Evolutionary conservation across 1,140 invertebrate genomes (phyloP).

Genomic region (Sminthurides bifidus): DNA sequence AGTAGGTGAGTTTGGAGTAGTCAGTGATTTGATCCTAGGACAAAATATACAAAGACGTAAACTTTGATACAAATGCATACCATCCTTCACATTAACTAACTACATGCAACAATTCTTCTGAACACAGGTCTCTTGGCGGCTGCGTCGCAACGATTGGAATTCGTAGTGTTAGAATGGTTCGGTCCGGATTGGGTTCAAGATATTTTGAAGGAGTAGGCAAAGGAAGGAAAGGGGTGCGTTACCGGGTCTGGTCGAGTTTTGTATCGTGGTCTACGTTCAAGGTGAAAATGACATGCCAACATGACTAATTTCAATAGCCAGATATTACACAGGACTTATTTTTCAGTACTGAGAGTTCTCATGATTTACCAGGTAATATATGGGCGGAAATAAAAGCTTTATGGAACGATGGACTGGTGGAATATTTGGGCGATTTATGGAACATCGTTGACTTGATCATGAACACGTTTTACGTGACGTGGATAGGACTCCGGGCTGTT

Average conservation of each 20-base stretch:
- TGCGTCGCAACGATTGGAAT: constrained; percentile 69
- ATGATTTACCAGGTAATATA: constrained; percentile 69
- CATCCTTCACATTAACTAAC: not conserved
- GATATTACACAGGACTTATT: too few relatives aligned
- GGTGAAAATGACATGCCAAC: too few relatives aligned
- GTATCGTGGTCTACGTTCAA: constrained; percentile 68
- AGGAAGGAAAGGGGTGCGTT: constrained; percentile 64
- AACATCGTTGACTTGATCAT: constrained; percentile 94
- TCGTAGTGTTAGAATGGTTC: constrained; percentile 60
- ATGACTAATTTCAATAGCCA: too few relatives aligned
- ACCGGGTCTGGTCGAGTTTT: constrained; percentile 70
- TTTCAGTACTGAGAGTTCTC: too few relatives aligned
- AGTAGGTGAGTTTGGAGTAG: too few relatives aligned
- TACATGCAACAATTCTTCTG: too few relatives aligned
- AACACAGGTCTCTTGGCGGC: constrained; percentile 59
- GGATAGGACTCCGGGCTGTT: constrained; percentile 65
- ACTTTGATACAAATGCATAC: constrained; percentile 19
- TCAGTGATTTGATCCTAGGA: too few relatives aligned
- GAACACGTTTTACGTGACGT: constrained; percentile 83
- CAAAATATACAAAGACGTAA: too few relatives aligned
- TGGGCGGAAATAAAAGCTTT: constrained; percentile 76
- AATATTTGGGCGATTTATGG: constrained; percentile 88
- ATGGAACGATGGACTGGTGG: constrained; percentile 73
- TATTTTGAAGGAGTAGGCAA: constrained; percentile 58
- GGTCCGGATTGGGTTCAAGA: constrained; percentile 58